A percentile compares a stretch with the other conserved stretches of the same genome.
Conservation (phyloP, 92 coral and sea anemone genomes). For the Actinostola sp. region DNA sequence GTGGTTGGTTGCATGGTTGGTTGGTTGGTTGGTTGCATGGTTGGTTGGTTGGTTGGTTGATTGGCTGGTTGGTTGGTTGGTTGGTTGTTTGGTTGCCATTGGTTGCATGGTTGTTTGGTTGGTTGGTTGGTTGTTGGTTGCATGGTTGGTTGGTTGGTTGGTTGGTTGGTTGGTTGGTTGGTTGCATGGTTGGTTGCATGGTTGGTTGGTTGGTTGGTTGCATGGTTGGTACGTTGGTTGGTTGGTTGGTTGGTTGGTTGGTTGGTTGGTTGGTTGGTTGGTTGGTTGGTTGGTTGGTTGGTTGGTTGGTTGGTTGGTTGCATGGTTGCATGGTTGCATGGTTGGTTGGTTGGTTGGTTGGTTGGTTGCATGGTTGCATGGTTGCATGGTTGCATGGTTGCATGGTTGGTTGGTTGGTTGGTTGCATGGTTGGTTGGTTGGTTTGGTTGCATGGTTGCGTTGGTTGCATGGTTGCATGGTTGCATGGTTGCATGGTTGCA, state of each 20-base stretch:
- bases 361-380: background rate
- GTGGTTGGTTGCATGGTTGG: too few species aligned
- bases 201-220: background rate
- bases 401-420: background rate
- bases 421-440: background rate
- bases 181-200: background rate
- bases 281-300: background rate
- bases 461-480: too few species aligned
- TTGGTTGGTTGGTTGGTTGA: too few species aligned
- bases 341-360: background rate
- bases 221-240: background rate
- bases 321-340: background rate
- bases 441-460: background rate
- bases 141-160: too few species aligned
- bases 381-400: background rate
- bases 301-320: background rate
- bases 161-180: background rate
- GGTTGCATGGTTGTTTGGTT: too few species aligned
- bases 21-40: too few species aligned
- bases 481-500: background rate
- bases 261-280: background rate
- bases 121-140: too few species aligned
- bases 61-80: too few species aligned
- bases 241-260: background rate
- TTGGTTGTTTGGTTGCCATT: too few species aligned